A percentile compares a stretch with the other conserved stretches of the same genome.
phyloP scores from a whole-genome alignment of 2,888 invertebrate species.

The Morinoia aosen region DNA sequence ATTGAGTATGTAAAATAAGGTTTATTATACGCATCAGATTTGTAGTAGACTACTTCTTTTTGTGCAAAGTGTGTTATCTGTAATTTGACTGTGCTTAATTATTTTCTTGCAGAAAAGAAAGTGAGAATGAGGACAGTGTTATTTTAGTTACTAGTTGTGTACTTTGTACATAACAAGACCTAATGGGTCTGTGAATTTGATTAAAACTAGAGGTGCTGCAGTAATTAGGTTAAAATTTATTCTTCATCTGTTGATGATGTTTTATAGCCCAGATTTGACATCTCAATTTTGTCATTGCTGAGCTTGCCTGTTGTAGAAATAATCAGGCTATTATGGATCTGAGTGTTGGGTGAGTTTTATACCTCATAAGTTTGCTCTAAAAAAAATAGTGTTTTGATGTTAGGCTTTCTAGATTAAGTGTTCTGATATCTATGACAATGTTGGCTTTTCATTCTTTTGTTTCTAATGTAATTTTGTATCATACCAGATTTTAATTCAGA shows the following conservation, averaged over 20 bases:
- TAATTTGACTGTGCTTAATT: not conserved
- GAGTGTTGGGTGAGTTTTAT: slow-evolving; percentile 22
- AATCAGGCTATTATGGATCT: not conserved
- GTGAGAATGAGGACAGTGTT: slow-evolving; percentile 7
- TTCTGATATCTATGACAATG: no score
- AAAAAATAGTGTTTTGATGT: no score
- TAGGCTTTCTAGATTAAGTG: no score
- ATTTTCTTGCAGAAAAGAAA: not conserved
- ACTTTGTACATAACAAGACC: not conserved
- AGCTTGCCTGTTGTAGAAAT: not conserved
- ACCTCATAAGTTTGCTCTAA: not conserved
- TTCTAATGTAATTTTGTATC: no score
- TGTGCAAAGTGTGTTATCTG: not conserved
- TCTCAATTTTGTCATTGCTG: not conserved
- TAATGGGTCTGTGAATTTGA: not conserved
- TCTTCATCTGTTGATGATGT: slow-evolving; percentile 20
- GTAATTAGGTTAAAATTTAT: not conserved
- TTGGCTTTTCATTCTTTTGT: no score
- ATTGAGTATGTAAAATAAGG: no score
- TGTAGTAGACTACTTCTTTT: not conserved
- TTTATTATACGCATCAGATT: no score
- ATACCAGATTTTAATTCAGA: no score
- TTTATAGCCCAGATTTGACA: not conserved
- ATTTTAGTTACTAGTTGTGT: not conserved
- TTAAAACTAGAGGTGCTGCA: not conserved